Evolutionary conservation across 2,888 invertebrate genomes (phyloP), one percentile per base, ranked within the genome.

Genomic region (Scelioninae gen. 2): DNA sequence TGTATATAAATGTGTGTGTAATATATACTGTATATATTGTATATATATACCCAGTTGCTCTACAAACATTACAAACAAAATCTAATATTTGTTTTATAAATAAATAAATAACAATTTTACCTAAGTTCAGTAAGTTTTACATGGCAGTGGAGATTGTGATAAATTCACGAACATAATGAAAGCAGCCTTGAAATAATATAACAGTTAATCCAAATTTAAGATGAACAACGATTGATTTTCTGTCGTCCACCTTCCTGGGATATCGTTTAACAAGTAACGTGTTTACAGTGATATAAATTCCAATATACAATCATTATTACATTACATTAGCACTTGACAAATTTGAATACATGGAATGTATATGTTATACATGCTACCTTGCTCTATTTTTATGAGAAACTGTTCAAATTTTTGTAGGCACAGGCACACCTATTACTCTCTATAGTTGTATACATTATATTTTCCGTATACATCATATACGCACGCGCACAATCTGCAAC

Each of bases 151-250:
- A 39, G 31, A 37, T 67, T 58, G n/a, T 15, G 18, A 31, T 33
- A 67, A 48, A 28, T 50, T 50, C 18, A 41, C 10, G 31, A 37
- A 43, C 48, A 48, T 33, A 57, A 57, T 33, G 25, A 41, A 37
- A 57, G 37, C 15, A 31, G 35, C 35, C 39, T 67, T 37, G 43
- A 46, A 45, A 46, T 35, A 2, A 25, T 43, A 43, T 31, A 58
- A 15, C 1, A 46, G 19, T 48, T 31, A n/a, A 35, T 60, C 52
- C 15, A 41, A 68, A 48, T 69, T 53, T 61, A 45, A 53, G 60
- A 69, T 53, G 52, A 43, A 50, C 43, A 37, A 33, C 52, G 68
- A 69, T 69, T 69, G 68, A 69, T 69, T 69, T 69, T 69, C 53
- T 60, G 68, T 18, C 52, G 58, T 52, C 22, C 48, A 48, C 48